Evolutionary conservation across 53 echinoderm and acorn worm genomes (phyloP), one percentile per base, ranked within the genome.

Genomic region (Pentamera pediparva): DNA sequence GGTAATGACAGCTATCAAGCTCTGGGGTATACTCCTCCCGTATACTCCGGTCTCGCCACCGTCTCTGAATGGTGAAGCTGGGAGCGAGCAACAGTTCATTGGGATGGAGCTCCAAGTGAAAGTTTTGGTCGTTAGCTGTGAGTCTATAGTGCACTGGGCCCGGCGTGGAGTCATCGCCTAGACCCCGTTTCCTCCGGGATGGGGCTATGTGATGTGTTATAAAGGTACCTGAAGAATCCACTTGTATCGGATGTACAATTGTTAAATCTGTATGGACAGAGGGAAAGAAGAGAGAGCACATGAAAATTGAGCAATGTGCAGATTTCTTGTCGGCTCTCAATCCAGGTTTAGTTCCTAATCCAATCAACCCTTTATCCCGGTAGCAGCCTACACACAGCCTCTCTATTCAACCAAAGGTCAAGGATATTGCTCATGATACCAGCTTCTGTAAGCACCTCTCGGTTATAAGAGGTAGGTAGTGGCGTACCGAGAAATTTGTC

Each of bases 61-160:
- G 55, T 20, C 76, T 67, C 52, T 94, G 90, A 26, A 94, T 75
- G 32, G 79, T 28, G 54, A 90, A 94, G 24, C 90, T 85, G 3
- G 89, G 90, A 30, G 94, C 94, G n/a, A 90, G 19, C 15, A 94
- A 82, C 41, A 65, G 58, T 29, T 94, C 85, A 36, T 90, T 94
- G 19, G 80, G 39, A 11, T 62, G 47, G 22, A 94, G 67, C 59
- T 90, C 90, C 61, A 94, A 70, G 74, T 90, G 87, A 65, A 94
- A 94, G 26, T 90, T 79, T 71, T 94, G 75, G 45, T 70, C 87
- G 45, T 78, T 79, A 17, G 85, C 89, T 24, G 51, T 67, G 38
- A 94, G 74, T 79, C 82, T 87, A 67, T 82, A 82, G 60, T 87
- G 75, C 33, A 84, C 45, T 21, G 48, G 35, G 37, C 39, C 70